Base-by-base conservation (phyloP, 2,113 vertebrate genomes). In the Ptilorrhoa leucosticta region DNA sequence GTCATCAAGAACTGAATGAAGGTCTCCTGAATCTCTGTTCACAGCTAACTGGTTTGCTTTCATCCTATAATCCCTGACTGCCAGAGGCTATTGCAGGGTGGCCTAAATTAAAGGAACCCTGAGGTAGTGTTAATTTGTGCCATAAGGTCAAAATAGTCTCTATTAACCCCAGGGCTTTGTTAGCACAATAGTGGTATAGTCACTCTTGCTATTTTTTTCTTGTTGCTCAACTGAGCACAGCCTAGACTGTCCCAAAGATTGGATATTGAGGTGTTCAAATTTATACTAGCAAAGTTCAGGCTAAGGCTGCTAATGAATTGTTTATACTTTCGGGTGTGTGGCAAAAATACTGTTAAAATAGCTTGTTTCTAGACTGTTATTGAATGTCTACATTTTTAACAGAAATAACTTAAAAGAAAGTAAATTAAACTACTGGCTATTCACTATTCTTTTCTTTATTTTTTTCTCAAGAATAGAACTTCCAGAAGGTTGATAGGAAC, bases 71-170 rank as follows among this genome's bases (percentile, higher is more conserved):
- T 72, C 58, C 45, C 53, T 72, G 48, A 37, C 39, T 93, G 72
- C 85, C 83, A 92, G 88, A 78, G 64, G 64, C 68, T 94, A 33
- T 53, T 95, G 37, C 68, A 96, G 90, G 58, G 82, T 85, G 84
- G 66, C 58, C 78, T 96, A 83, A 90, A 92, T 90, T 93, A 94
- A 90, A 88, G 69, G 48, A 94, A 90, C 91, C 90, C 85, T 69
- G 50, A 87, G 69, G 68, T 35, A 70, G 76, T 84, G 83, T 89
- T 93, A 89, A 95, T 93, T 90, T 85, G 64, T 91, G 70, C 71
- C 89, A 58, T 83, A 72, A 91, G 48, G 50, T 93, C 94, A 91
- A 89, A 93, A 61, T 69, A 88, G 68, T 35, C 70, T 80, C 64
- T 71, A 21, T 89, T 88, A 94, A 93, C 39, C 64, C 4, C 0